These are phyloP conservation scores for Rhaphigaster nebulosa DNA, from an alignment of 2,888 invertebrate species.

Conservation along the genomic window DNA sequence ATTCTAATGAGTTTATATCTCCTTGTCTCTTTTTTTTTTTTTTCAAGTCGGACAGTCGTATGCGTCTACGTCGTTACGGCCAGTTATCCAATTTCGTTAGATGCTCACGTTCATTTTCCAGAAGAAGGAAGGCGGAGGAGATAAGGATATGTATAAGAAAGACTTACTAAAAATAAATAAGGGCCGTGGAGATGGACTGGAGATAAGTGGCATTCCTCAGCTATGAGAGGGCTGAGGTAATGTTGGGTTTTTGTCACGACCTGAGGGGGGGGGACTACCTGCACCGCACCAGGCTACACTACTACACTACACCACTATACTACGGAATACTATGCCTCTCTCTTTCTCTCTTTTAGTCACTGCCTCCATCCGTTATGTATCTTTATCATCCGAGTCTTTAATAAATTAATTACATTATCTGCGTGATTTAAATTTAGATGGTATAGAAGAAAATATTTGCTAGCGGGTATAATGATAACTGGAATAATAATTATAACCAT, in stretches of 20 bases:
- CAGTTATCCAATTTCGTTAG: slow-evolving; percentile 11
- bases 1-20: background rate
- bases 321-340: background rate
- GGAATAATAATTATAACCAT: no score
- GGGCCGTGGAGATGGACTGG: slow-evolving; percentile 28
- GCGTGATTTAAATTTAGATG: no score
- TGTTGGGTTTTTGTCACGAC: slow-evolving; percentile 45
- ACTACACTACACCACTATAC: background rate
- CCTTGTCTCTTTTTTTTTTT: background rate
- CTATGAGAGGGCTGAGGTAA: slow-evolving; percentile 5
- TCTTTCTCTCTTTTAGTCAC: no score
- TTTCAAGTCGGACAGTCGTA: background rate
- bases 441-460: no score
- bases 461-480: no score
- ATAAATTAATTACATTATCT: no score
- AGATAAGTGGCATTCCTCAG: slow-evolving; percentile 42
- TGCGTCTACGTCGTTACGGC: background rate
- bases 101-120: slow-evolving; percentile 43
- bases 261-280: background rate
- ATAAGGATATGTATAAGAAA: slow-evolving; percentile 31
- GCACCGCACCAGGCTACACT: background rate
- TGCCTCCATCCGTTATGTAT: no score
- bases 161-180: slow-evolving; percentile 46
- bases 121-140: slow-evolving; percentile 1
- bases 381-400: no score